Percentiles rank a stretch among this genome's conserved stretches.
phyloP scores from a whole-genome alignment of 2,113 vertebrate genomes.

The Neodontobutis hainanensis region DNA sequence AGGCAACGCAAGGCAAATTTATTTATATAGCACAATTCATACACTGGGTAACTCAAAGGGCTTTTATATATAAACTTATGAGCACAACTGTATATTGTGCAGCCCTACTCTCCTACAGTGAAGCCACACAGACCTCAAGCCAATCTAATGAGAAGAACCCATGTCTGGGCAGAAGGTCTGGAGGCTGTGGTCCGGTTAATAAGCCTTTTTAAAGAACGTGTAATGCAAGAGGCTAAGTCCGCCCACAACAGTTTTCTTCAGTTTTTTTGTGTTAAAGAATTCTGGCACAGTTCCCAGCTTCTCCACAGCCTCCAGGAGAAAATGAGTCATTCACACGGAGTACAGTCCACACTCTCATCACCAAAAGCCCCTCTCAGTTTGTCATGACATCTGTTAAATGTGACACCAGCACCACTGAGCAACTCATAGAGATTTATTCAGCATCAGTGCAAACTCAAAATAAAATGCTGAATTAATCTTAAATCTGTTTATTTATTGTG shows the following conservation, averaged over 20 bases:
- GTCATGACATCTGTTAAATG: slow-evolving; percentile 23
- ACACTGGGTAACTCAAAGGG: no score
- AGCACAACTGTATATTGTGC: no score
- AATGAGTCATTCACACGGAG: slow-evolving; percentile 46
- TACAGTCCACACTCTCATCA: slow-evolving; percentile 24
- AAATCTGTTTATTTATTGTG: no score
- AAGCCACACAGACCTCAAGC: neutral
- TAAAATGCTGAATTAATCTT: no score
- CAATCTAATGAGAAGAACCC: neutral
- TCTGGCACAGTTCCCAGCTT: slow-evolving; percentile 52
- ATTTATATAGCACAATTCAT: no score
- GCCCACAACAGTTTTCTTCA: slow-evolving; percentile 28
- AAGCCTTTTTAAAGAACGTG: slow-evolving; percentile 37
- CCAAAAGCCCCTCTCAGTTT: slow-evolving; percentile 2
- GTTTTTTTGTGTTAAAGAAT: slow-evolving; percentile 27
- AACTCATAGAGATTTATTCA: neutral
- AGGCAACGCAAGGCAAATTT: no score
- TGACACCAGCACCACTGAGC: neutral
- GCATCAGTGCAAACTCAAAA: neutral
- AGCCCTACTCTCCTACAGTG: no score
- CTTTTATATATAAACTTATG: no score
- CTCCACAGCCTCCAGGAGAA: slow-evolving; percentile 48
- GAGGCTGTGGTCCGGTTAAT: slow-evolving; percentile 22
- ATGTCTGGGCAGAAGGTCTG: slow-evolving; percentile 6
- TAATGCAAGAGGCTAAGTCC: slow-evolving; percentile 23